These are phyloP conservation scores for Gisinianus flammeolus DNA, from an alignment of 2,888 invertebrate genomes.

Conservation along the genomic window DNA sequence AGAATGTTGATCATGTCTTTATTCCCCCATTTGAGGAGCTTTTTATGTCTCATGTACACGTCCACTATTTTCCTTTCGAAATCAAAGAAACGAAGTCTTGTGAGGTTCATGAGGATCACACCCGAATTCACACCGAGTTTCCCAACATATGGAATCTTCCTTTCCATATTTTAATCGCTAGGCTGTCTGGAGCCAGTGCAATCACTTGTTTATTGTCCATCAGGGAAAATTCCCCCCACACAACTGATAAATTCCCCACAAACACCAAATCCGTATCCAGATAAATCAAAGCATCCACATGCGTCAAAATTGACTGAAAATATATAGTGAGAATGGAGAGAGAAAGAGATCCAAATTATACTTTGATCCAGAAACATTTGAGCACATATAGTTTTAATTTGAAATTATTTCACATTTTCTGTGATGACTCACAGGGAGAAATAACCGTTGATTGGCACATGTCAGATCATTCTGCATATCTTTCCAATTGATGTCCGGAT, in stretches of 20 bases:
- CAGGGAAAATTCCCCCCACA: background rate
- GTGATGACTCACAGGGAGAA: background rate
- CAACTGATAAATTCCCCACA: background rate
- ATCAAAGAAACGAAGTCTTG: conserved; percentile 81
- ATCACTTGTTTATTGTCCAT: background rate
- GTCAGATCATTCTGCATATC: background rate
- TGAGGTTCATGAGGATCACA: no score
- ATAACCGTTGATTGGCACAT: background rate
- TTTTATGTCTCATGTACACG: conserved; percentile 81
- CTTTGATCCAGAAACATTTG: no score
- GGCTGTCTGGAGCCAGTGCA: no score
- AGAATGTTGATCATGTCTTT: conserved; percentile 94
- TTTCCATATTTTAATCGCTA: no score
- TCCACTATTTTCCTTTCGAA: conserved; percentile 86
- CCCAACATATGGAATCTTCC: no score
- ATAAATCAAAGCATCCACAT: background rate
- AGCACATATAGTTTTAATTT: background rate
- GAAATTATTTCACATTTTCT: no score
- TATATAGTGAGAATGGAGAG: no score
- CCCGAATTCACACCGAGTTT: conserved; percentile 77
- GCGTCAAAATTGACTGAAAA: background rate
- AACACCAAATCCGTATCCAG: background rate
- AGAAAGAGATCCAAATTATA: no score
- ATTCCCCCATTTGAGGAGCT: conserved; percentile 93
- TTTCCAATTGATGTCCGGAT: background rate